Evolutionary conservation across 1,140 invertebrate genomes (phyloP), one percentile per base, ranked within the genome.

Genomic region (Galendromus occidentalis): DNA sequence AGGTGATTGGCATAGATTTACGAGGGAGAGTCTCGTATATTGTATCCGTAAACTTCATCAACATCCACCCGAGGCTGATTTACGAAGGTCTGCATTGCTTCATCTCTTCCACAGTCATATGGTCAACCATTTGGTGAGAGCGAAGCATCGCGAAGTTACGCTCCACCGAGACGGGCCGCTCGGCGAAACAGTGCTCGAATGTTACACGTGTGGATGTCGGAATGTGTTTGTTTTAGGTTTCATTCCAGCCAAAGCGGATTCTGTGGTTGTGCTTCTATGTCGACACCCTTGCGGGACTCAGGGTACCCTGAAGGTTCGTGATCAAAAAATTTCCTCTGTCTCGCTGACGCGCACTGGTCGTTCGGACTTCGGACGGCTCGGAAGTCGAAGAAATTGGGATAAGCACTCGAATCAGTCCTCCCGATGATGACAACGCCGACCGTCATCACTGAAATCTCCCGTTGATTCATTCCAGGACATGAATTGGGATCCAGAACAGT

Each of bases 191-290:
- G 82, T 96, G 55, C 78, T 99, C 29, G 96, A 99, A 76, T 99
- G 96, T 75, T 99, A 98, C 76, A 93, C 92, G 17, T 99, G 96
- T 80, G 95, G 91, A 28, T 91, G 92, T 45, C 82, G 91, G 55
- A 96, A 96, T 78, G 92, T 98, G 0, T 98, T 99, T 79, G 86
- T 98, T 28, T 80, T 99, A 51, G 96, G 96, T 64, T 99, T 97
- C 74, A 98, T 99, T 72, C 95, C 95, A 2, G 94, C 95, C 12
- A 98, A 98, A 79, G 92, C 94, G 7, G 95, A 98, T 76, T 96
- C 92, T 1, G 93, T 98, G 44, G 95, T 99, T n/a, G 93, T 98
- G 0, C 76, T 99, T 51, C 79, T 99, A 0, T 99, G 96, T 73
- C 82, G 95, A 1, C 91, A 97, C 78, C 95, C 95, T 5, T 99